Percentiles rank a stretch among this genome's conserved stretches.
Conservation (phyloP, 2,888 invertebrate genomes). For the Nomada hirtipes region DNA sequence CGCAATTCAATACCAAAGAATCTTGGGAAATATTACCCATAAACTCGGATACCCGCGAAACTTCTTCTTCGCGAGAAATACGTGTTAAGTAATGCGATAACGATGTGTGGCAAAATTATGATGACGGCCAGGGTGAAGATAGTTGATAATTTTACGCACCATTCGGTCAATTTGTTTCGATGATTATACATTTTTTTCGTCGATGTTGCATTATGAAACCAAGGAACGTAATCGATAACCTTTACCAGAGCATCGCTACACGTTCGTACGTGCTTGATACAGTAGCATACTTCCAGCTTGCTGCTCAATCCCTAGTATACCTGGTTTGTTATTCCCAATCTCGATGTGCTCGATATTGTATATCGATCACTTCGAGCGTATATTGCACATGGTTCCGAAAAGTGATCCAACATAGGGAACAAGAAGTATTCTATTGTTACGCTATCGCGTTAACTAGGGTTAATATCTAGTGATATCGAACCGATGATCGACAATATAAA, state of each 20-base stretch:
- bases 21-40: conserved; percentile 84
- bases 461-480: too few relatives aligned
- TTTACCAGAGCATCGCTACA: background rate
- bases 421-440: background rate
- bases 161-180: conserved; percentile 20
- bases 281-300: background rate
- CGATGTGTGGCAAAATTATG: background rate
- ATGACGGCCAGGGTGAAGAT: background rate
- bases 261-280: background rate
- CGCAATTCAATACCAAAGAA: conserved; percentile 76
- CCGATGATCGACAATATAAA: too few relatives aligned
- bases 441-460: too few relatives aligned
- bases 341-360: background rate
- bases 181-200: conserved; percentile 31
- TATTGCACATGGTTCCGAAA: background rate
- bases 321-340: background rate
- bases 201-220: conserved; percentile 34
- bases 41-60: conserved; percentile 79
- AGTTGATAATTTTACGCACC: conserved; percentile 33
- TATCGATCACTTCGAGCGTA: background rate
- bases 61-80: conserved; percentile 43
- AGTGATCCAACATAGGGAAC: background rate
- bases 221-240: conserved; percentile 41
- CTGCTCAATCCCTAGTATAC: background rate
- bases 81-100: background rate